Conservation (phyloP, 2,888 invertebrate species). For the Spilarctia lutea region DNA sequence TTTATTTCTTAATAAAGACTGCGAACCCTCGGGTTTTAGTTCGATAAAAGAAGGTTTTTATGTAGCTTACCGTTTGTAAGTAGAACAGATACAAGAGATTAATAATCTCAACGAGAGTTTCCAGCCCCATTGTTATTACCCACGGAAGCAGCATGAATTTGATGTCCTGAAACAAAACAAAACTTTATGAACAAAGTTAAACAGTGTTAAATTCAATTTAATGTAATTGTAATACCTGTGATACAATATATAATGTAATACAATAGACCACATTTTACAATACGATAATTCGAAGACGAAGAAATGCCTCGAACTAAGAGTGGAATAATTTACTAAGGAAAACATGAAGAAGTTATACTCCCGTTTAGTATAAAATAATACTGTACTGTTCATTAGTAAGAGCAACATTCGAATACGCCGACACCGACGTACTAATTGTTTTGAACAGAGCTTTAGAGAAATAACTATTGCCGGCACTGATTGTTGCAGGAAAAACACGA, state of each 20-base stretch:
- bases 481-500: too few species aligned
- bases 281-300: not conserved
- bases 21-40: not conserved
- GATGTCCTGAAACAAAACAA: conserved; percentile 87
- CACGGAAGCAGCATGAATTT: conserved; percentile 91
- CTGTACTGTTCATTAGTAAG: too few species aligned
- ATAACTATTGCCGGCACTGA: too few species aligned
- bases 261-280: not conserved
- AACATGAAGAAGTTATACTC: too few species aligned
- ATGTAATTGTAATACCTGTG: not conserved
- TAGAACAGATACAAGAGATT: conserved; percentile 89
- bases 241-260: too few species aligned
- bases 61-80: conserved; percentile 87
- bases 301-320: too few species aligned
- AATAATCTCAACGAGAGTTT: conserved; percentile 88
- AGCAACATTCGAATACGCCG: too few species aligned
- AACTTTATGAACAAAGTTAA: not conserved
- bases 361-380: too few species aligned
- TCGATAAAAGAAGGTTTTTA: not conserved
- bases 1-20: not conserved
- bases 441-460: too few species aligned
- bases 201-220: not conserved
- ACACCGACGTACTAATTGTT: too few species aligned
- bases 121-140: conserved; percentile 89
- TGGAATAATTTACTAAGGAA: too few species aligned